These are phyloP conservation scores for Morone saxatilis DNA, from an alignment of 2,113 vertebrate genomes.

Conservation along the genomic window DNA sequence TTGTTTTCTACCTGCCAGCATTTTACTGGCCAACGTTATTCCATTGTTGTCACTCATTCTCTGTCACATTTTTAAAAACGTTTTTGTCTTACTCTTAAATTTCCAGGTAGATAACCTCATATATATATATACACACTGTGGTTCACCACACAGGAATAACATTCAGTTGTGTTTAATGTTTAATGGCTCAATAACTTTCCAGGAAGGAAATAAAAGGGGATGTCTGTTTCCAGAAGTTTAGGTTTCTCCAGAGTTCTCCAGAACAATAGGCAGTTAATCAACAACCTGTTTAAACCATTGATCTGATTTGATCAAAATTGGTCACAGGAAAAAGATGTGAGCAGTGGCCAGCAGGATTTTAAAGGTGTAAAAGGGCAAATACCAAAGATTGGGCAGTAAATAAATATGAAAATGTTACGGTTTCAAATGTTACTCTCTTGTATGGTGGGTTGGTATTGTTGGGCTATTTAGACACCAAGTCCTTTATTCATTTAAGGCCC, in stretches of 20 bases:
- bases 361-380: background rate
- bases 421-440: background rate
- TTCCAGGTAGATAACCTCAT: background rate
- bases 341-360: background rate
- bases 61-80: too few species aligned
- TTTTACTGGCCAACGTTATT: too few species aligned
- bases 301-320: constrained; percentile 18
- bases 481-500: background rate
- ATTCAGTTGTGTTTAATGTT: background rate
- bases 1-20: too few species aligned
- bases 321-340: constrained; percentile 5
- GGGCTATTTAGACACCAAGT: background rate
- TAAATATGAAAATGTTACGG: background rate
- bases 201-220: background rate
- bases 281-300: background rate
- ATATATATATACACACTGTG: too few species aligned
- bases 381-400: background rate
- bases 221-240: background rate
- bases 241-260: background rate
- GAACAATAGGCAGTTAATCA: constrained; percentile 11
- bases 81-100: background rate
- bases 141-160: background rate
- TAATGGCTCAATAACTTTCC: background rate
- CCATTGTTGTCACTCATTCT: background rate
- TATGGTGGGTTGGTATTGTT: background rate